Conservation (phyloP, 2,797 vertebrate species). For the Huso huso region DNA sequence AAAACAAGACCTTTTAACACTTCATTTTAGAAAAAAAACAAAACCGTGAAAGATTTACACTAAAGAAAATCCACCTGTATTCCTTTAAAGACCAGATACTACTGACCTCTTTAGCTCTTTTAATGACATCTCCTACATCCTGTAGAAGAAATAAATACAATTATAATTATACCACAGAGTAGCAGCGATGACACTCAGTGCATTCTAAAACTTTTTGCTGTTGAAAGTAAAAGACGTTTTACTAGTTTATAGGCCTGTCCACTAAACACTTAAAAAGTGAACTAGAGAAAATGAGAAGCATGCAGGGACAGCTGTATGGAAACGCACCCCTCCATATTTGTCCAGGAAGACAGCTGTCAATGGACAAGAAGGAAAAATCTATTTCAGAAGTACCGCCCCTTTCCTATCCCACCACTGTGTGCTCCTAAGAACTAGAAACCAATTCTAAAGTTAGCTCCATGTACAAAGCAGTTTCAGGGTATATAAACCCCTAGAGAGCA, state of each 20-base stretch:
- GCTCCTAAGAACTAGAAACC: slow-evolving; percentile 17
- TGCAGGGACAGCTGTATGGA: not conserved
- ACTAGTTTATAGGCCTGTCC: no score
- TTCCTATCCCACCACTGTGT: slow-evolving; percentile 8
- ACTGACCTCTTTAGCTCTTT: slow-evolving; percentile 35
- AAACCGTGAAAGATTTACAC: no score
- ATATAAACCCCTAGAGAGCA: slow-evolving; percentile 43
- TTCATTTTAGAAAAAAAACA: no score
- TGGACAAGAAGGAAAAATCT: not conserved
- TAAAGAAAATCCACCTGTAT: no score
- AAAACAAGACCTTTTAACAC: no score
- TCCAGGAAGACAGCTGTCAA: slow-evolving; percentile 2
- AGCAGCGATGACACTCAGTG: no score
- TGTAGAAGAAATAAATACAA: slow-evolving; percentile 17
- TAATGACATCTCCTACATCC: slow-evolving; percentile 35
- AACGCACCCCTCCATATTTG: slow-evolving; percentile 12
- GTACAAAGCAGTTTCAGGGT: slow-evolving; percentile 25
- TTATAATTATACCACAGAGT: not conserved
- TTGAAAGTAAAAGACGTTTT: no score
- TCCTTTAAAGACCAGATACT: slow-evolving; percentile 2
- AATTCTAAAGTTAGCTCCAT: slow-evolving; percentile 47
- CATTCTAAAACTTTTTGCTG: no score
- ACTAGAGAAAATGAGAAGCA: no score
- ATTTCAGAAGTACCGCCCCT: slow-evolving; percentile 10
- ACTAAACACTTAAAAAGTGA: no score